A percentile compares a stretch with the other conserved stretches of the same genome.
phyloP scores from a whole-genome alignment of 2,113 vertebrate species.

The Lagopus muta region DNA sequence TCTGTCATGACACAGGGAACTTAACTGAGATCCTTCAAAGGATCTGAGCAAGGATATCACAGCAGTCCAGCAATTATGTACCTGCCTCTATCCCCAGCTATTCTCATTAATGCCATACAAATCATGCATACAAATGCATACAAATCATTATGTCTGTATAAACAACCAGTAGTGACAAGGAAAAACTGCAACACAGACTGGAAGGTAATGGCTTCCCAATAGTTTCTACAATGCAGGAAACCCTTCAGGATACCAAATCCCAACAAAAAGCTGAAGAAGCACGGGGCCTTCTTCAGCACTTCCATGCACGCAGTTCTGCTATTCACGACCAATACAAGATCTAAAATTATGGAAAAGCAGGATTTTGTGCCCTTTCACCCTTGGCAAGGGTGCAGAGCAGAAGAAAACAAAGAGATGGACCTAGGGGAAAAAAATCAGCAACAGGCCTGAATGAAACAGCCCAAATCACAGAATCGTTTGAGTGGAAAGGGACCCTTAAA shows the following conservation, averaged over 20 bases:
- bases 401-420: background rate
- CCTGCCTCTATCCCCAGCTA: background rate
- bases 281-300: background rate
- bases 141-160: fast-evolving
- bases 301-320: background rate
- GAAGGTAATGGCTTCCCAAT: background rate
- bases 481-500: no score
- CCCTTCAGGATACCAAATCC: background rate
- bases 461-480: no score
- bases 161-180: fast-evolving
- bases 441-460: background rate
- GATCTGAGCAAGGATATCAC: background rate
- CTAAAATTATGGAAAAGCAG: background rate
- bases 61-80: background rate
- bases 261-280: background rate
- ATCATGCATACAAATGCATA: no score
- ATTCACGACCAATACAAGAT: background rate
- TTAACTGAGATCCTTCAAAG: background rate
- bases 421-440: background rate
- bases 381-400: background rate
- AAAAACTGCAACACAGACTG: background rate
- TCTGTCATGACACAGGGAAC: background rate
- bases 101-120: background rate
- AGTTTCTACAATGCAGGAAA: background rate
- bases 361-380: background rate